Conservation (phyloP, 2,113 vertebrate species). For the Mastomys coucha region DNA sequence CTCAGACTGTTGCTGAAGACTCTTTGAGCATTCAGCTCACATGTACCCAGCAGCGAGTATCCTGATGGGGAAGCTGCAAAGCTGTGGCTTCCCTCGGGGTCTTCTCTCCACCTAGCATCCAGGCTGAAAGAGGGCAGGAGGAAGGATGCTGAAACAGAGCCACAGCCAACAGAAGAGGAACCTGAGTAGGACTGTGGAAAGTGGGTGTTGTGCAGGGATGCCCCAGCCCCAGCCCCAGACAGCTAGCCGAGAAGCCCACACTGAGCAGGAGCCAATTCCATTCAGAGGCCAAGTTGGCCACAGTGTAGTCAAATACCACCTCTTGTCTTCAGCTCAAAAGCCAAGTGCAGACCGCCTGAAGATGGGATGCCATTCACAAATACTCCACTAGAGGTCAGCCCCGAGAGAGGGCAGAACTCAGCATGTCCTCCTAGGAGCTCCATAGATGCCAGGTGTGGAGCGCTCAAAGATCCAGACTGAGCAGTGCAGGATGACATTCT, state of each 20-base stretch:
- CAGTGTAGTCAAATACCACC: too few species aligned
- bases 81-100: not conserved
- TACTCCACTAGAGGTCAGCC: slow-evolving; percentile 74
- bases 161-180: not conserved
- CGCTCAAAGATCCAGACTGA: not conserved
- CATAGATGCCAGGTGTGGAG: not conserved
- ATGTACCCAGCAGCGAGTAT: not conserved
- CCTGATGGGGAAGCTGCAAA: not conserved
- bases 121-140: not conserved
- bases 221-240: not conserved
- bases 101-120: not conserved
- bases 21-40: not conserved
- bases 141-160: not conserved
- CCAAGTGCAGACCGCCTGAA: not conserved
- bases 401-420: not conserved
- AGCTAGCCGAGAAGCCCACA: not conserved
- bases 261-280: not conserved
- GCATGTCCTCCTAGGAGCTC: not conserved
- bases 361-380: not conserved
- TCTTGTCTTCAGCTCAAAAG: not conserved
- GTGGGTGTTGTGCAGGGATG: rapidly evolving
- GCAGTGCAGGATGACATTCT: too few species aligned
- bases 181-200: not conserved
- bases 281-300: not conserved
- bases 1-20: not conserved